Percentiles rank a stretch among this genome's conserved stretches.
Conservation (phyloP, 2,797 vertebrate genomes). For the Rhynchonycteris naso region DNA sequence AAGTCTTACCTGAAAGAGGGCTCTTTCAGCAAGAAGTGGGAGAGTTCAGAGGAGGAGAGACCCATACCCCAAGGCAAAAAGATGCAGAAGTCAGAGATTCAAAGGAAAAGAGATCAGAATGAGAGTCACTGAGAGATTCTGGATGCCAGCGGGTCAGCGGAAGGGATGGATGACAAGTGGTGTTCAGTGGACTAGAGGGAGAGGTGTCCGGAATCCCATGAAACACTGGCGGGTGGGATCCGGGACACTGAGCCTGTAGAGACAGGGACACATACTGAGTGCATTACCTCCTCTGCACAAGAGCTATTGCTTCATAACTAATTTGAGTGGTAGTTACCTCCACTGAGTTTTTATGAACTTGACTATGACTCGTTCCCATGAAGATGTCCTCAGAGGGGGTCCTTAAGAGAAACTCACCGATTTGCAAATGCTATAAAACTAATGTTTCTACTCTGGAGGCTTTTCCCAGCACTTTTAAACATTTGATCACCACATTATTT, state of each 20-base stretch:
- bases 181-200: neutral
- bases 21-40: neutral
- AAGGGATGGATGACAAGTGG: neutral
- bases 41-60: neutral
- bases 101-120: neutral
- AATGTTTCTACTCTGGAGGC: neutral
- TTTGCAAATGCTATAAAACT: neutral
- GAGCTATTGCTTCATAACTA: neutral
- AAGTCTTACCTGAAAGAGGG: neutral
- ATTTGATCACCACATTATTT: neutral
- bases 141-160: neutral
- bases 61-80: neutral
- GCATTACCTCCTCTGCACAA: neutral
- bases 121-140: neutral
- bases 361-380: neutral
- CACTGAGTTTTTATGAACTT: neutral
- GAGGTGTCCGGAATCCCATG: rapidly evolving
- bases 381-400: neutral
- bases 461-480: slow-evolving; percentile 18
- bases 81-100: neutral
- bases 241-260: neutral
- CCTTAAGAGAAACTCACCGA: neutral
- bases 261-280: neutral
- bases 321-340: neutral
- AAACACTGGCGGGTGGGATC: neutral